Base-by-base conservation (phyloP, 2,888 invertebrate species). In the Strigamia maritima region DNA sequence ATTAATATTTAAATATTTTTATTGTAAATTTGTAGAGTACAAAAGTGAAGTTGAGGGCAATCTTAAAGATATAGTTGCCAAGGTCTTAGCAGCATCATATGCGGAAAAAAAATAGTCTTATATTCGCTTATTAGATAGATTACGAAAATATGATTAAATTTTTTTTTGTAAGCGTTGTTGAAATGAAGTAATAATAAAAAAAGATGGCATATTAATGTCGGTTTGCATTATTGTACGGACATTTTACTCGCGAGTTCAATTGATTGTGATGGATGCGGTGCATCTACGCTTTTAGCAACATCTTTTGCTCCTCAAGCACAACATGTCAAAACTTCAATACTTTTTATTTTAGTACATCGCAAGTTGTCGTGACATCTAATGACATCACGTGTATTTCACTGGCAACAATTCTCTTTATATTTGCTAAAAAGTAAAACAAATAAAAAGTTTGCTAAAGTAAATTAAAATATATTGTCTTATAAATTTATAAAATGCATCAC, bases 281-380 rank as follows among this genome's bases (percentile, higher is more conserved):
- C 65, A 16, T 65, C 65, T 26, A 65, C 22, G 65, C 65, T 65
- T 65, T 65, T 65, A 65, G 65, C 65, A 65, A 65, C 65, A 26
- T 65, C 65, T 26, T 65, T 65, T 65, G 10, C 26, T 65, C 65
- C 26, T 26, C 65, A 26, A 6, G 65, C 65, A 60, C 65, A 7
- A 65, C 65, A 16, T 26, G 65, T 65, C 65, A 65, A 28, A 65
- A 26, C 65, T 65, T 65, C 65, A 65, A 65, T 24, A 65, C 65
- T 26, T 24, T 26, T 65, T 16, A 65, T 26, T 65, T 65, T 10
- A 65, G 65, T 49, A 28, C 26, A 28, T 65, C 14, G 26, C 65
- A 65, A 26, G 65, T 65, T 65, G 14, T 12, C 3, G 24, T 65
- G 65, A 65, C 65, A 65, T 4, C 26, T 26, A 26, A 65, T 65